phyloP scores from a whole-genome alignment of 2,113 vertebrate genomes.

The Atlantisia rogersi region DNA sequence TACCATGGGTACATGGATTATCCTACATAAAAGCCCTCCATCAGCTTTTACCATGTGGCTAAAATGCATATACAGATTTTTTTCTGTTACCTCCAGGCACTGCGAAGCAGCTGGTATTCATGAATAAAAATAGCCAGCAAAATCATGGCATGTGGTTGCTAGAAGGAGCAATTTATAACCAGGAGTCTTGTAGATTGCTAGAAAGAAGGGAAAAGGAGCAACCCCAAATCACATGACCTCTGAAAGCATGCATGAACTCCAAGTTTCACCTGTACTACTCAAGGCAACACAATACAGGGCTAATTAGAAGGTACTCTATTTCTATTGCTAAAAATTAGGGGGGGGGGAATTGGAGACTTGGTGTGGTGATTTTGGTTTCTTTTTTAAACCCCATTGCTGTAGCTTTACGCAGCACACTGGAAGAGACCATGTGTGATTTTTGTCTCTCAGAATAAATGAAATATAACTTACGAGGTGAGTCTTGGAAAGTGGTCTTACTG shows the following conservation, averaged over 20 bases:
- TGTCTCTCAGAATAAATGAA: not conserved
- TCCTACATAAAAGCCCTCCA: constrained; percentile 68
- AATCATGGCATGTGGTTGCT: constrained; percentile 66
- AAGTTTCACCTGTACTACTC: constrained; percentile 63
- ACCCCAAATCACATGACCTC: constrained; percentile 25
- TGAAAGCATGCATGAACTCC: constrained; percentile 52
- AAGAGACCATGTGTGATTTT: not conserved
- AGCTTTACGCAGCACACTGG: not conserved
- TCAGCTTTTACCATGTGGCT: constrained; percentile 70
- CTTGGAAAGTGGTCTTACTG: not conserved
- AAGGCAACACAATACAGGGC: constrained; percentile 40
- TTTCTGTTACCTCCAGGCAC: constrained; percentile 72
- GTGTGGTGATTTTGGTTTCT: not conserved
- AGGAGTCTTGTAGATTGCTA: constrained; percentile 57
- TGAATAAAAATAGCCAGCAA: constrained; percentile 72
- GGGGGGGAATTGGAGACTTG: not conserved
- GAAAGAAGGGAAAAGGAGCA: constrained; percentile 31
- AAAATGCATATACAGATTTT: constrained; percentile 67
- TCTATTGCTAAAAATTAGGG: constrained; percentile 17
- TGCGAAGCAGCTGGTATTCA: constrained; percentile 76
- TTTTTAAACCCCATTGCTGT: not conserved
- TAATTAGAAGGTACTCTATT: constrained; percentile 55
- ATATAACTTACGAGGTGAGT: not conserved
- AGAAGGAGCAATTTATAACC: constrained; percentile 70
- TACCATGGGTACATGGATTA: constrained; percentile 11